A percentile compares a stretch with the other conserved stretches of the same genome.
Evolutionary conservation across 1,140 invertebrate species (phyloP).

Genomic region (Caerostris extrusa): DNA sequence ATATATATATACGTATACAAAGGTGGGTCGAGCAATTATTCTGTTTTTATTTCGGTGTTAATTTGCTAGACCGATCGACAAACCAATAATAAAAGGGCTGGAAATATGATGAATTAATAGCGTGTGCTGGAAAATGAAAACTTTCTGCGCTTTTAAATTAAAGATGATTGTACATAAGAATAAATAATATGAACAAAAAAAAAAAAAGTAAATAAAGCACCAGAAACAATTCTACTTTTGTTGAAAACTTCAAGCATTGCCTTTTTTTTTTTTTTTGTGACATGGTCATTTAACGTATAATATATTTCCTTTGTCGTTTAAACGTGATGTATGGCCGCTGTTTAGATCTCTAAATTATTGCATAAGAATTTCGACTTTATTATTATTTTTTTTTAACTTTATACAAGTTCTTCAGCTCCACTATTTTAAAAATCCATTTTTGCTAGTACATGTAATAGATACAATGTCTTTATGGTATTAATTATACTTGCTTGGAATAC

Average conservation of each 20-base stretch:
- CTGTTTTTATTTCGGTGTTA: conserved; percentile 27
- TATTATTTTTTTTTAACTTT: too few relatives aligned
- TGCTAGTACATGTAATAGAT: too few relatives aligned
- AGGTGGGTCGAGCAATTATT: not conserved
- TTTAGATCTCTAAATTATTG: conserved; percentile 23
- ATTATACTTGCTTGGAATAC: not conserved
- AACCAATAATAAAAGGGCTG: conserved; percentile 21
- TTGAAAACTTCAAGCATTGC: not conserved
- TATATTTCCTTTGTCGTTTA: conserved; percentile 31
- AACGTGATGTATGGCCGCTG: conserved; percentile 24
- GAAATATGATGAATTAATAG: conserved; percentile 36
- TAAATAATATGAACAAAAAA: not conserved
- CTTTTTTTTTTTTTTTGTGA: not conserved
- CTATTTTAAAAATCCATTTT: too few relatives aligned
- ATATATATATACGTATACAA: too few relatives aligned
- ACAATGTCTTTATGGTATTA: not conserved
- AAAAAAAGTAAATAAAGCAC: conserved; percentile 1
- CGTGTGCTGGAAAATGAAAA: conserved; percentile 31
- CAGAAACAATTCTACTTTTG: conserved; percentile 3
- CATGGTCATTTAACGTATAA: conserved; percentile 1
- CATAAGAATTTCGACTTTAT: too few relatives aligned
- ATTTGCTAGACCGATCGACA: conserved; percentile 22
- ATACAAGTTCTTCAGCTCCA: too few relatives aligned
- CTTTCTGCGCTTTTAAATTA: not conserved
- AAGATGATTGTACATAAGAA: too few relatives aligned